Base-by-base conservation (phyloP, 2,888 invertebrate species). In the Caenorhabditis sinica region DNA sequence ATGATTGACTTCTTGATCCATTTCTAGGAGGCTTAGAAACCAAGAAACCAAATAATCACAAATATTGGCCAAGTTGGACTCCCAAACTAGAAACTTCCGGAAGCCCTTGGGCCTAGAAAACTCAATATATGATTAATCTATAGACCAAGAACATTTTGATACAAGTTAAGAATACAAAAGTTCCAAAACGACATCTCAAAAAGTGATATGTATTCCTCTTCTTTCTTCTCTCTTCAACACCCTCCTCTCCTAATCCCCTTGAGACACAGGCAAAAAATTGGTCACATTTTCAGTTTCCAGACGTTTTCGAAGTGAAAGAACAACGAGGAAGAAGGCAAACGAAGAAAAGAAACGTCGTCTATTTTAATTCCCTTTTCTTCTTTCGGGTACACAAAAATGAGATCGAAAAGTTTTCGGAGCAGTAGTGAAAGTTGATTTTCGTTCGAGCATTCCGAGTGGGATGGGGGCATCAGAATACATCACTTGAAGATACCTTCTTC, bases 251-350 rank as follows among this genome's bases (percentile, higher is more conserved):
- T 72, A 72, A 72, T 72, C 72, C 72, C 72, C 60, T 40, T 28
- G 72, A 72, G 72, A 72, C n/a, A 28, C 23, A 23, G 25, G n/a
- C 25, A 63, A 58, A 30, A 72, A 60, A 72, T 72, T 63, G 49
- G 61, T 49, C 49, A 63, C 61, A 63, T 63, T 73, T 49, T 61
- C 61, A 58, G 73, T 53, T 63, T 74, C 63, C 74, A 74, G 56
- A 75, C 51, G 61, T 43, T 75, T 75, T 75, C 53, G 61, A 58
- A 51, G n/a, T 40, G 49, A 28, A 36, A 56, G 49, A 20, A 36
- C 36, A 13, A 68, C 25, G 30, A 53, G 33, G 49, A 17, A 17
- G 49, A n/a, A n/a, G 49, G 17, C 49, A n/a, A n/a, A n/a, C n/a
- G 20, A n/a, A 30, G 23, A 53, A 36, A 20, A 28, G 36, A 28